A percentile compares a stretch with the other conserved stretches of the same genome.
Evolutionary conservation across 2,888 invertebrate genomes (phyloP).

Genomic region (Drosophila suboccidentalis): DNA sequence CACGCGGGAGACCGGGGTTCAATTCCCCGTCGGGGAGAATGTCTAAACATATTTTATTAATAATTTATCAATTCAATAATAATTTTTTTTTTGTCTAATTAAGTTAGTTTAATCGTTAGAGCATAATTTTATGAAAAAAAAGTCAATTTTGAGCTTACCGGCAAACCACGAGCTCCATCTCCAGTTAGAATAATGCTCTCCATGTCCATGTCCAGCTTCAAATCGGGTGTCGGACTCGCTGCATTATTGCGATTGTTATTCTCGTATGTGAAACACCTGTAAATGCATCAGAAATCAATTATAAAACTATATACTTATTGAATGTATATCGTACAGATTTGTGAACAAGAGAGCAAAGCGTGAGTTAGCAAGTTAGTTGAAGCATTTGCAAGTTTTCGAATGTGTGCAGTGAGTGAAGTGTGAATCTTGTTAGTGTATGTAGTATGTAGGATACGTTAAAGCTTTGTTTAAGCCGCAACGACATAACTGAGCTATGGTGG

Average conservation of each 20-base stretch:
- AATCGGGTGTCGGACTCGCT: slow-evolving; percentile 84
- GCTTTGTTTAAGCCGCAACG: slow-evolving; percentile 35
- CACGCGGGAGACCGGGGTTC: no score
- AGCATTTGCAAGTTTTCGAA: slow-evolving; percentile 59
- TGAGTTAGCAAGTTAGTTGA: slow-evolving; percentile 69
- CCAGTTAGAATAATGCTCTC: slow-evolving; percentile 74
- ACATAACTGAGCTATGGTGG: slow-evolving; percentile 21
- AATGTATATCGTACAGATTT: not conserved
- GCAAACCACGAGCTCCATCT: slow-evolving; percentile 68
- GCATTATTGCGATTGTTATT: slow-evolving; percentile 83
- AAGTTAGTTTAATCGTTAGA: no score
- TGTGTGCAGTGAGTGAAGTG: slow-evolving; percentile 66
- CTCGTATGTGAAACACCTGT: slow-evolving; percentile 85
- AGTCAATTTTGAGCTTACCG: no score
- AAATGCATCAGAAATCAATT: slow-evolving; percentile 24
- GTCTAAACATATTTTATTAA: no score
- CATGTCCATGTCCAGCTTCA: slow-evolving; percentile 83
- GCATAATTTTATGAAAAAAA: no score
- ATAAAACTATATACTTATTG: not conserved
- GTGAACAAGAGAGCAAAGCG: slow-evolving; percentile 38
- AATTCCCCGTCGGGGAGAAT: no score
- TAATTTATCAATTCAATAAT: no score
- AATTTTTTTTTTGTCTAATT: no score
- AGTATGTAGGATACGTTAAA: slow-evolving; percentile 23
- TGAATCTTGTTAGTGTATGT: slow-evolving; percentile 57